A percentile compares a stretch with the other conserved stretches of the same genome.
Evolutionary conservation across 2,888 invertebrate species (phyloP).

Genomic region (Metalampra italica): DNA sequence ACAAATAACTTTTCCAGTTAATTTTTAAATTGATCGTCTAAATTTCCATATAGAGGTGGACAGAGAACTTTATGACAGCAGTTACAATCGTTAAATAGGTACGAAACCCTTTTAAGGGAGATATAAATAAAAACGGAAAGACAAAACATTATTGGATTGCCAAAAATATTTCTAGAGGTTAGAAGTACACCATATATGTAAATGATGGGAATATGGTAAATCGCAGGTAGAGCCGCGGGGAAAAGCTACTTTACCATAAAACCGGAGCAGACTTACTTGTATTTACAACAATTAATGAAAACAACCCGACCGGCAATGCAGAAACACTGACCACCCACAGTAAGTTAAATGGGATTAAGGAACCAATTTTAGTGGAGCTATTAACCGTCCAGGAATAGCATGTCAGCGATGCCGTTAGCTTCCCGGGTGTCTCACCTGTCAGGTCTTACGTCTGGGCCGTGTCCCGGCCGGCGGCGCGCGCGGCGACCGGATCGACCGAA

Average conservation of each 20-base stretch:
- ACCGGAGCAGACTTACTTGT: background rate
- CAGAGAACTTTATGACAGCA: background rate
- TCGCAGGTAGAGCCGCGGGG: background rate
- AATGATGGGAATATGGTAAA: background rate
- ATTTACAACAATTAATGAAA: background rate
- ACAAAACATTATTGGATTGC: background rate
- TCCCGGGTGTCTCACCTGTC: constrained; percentile 45
- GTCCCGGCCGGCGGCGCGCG: background rate
- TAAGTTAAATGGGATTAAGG: constrained; percentile 21
- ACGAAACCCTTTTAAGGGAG: background rate
- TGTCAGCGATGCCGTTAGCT: constrained; percentile 39
- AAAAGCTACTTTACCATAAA: too few species aligned
- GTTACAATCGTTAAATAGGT: background rate
- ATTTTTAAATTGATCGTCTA: too few species aligned
- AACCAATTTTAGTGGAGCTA: constrained; percentile 23
- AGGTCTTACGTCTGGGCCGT: constrained; percentile 5
- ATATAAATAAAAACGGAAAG: background rate
- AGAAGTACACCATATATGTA: background rate
- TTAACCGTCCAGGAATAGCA: constrained; percentile 38
- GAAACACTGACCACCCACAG: constrained; percentile 30
- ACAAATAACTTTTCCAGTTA: too few species aligned
- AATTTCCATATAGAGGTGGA: background rate
- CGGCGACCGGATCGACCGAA: background rate
- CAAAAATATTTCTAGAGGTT: background rate
- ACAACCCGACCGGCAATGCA: background rate